Base-by-base conservation (phyloP, 1,140 invertebrate species). In the Popillia japonica region DNA sequence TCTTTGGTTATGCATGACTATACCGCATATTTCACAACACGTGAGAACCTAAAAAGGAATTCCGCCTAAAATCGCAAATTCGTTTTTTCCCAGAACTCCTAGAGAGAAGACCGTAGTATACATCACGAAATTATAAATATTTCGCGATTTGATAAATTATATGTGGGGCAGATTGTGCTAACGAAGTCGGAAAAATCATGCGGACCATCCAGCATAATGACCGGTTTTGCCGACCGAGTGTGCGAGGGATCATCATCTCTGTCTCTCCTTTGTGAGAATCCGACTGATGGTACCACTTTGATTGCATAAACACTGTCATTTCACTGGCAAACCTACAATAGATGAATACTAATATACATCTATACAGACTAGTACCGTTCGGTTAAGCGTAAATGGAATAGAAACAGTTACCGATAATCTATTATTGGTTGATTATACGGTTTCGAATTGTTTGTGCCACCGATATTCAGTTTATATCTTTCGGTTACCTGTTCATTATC, bases 71-170 rank as follows among this genome's bases (percentile, higher is more conserved):
- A 10, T 68, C 61, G 61, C 22, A 11, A 10, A 14, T 23, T 22
- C 11, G 20, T 27, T 10, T 23, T 17, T 68, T 68, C 27, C 61
- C 61, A 23, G 27, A 34, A 68, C 22, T 68, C 61, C 61, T 68
- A 68, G 61, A 68, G 14, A 23, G 22, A 23, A 4, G 27, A 34
- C 17, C 61, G 61, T 48, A 48, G 10, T 34, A 34, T 68, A 68
- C 27, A 68, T 68, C 48, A 34, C 20, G 61, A 68, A 68, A 68
- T 68, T 68, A 68, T 68, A 68, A 68, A 68, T 68, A 68, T 68
- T 68, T 68, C 61, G 61, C 61, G 61, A 68, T 68, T 68, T 68
- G 61, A 68, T 68, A 68, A 68, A 68, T 68, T 68, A 68, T 68
- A 68, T 68, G 61, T 22, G 61, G 10, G 22, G 22, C 61, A n/a